Percentiles rank a stretch among this genome's conserved stretches.
phyloP scores from a whole-genome alignment of 2,113 vertebrate species.

The Atrichornis clamosus region DNA sequence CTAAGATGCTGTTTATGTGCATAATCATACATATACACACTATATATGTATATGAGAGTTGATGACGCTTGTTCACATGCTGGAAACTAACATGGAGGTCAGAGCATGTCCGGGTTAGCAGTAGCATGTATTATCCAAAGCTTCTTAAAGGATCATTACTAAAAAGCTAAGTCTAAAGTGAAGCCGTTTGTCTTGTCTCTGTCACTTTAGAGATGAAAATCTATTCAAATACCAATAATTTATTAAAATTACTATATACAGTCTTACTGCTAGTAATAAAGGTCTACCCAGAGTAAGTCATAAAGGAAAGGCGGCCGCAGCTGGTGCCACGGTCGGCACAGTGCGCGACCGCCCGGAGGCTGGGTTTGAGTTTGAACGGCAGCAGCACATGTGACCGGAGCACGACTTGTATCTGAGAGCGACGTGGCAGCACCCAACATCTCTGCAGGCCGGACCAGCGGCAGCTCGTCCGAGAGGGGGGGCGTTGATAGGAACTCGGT shows the following conservation, averaged over 20 bases:
- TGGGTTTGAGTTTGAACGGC: background rate
- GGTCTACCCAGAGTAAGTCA: fast-evolving
- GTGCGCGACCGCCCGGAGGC: background rate
- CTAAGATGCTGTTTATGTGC: too few species aligned
- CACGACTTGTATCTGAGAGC: background rate
- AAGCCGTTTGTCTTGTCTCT: background rate
- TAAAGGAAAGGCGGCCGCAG: background rate
- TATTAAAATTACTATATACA: background rate
- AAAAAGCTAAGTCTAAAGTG: background rate
- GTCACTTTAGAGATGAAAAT: background rate
- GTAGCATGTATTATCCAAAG: background rate
- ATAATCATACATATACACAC: background rate
- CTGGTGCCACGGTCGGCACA: background rate
- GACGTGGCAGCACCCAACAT: background rate
- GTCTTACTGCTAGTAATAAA: fast-evolving
- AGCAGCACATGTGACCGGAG: background rate
- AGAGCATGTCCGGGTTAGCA: background rate
- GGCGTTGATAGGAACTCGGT: fast-evolving
- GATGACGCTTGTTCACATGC: background rate
- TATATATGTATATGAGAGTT: background rate
- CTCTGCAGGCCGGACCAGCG: background rate
- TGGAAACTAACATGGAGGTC: background rate
- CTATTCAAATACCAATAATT: background rate
- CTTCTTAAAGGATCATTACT: background rate
- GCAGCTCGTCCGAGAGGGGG: background rate